Conservation (phyloP, 1,140 invertebrate genomes). For the Listronotus oregonensis region DNA sequence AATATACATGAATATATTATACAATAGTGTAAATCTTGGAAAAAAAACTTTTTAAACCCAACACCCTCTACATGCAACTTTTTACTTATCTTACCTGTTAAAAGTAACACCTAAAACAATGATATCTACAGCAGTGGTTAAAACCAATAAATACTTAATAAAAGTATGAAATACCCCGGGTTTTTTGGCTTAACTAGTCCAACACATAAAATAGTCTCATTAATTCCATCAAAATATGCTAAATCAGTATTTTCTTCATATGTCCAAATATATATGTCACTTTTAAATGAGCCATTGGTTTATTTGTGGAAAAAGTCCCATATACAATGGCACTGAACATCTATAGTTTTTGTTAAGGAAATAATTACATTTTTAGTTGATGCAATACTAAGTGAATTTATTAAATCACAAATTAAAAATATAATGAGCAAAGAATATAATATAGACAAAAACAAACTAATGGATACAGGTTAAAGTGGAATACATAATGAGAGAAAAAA, state of each 20-base stretch:
- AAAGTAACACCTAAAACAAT: slow-evolving; percentile 80
- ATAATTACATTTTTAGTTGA: no score
- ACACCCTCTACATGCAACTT: slow-evolving; percentile 43
- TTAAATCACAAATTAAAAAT: no score
- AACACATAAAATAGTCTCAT: slow-evolving; percentile 87
- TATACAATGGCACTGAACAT: slow-evolving; percentile 93
- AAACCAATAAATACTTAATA: slow-evolving; percentile 88
- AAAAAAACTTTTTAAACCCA: slow-evolving; percentile 2
- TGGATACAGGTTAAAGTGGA: no score
- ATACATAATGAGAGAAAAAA: no score
- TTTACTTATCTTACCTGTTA: slow-evolving; percentile 33
- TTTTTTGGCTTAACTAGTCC: slow-evolving; percentile 86
- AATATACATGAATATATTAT: no score
- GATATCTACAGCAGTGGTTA: slow-evolving; percentile 93
- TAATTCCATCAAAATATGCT: slow-evolving; percentile 90
- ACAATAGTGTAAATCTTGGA: no score
- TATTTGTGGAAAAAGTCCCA: slow-evolving; percentile 96
- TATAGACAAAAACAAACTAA: no score
- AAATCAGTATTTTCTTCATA: slow-evolving; percentile 90
- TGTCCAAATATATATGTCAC: slow-evolving; percentile 96
- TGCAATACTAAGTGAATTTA: no score
- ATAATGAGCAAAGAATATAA: no score
- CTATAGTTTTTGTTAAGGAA: slow-evolving; percentile 57
- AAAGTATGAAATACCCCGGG: slow-evolving; percentile 84
- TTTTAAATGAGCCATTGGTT: slow-evolving; percentile 96